A percentile compares a stretch with the other conserved stretches of the same genome.
phyloP scores from a whole-genome alignment of 2,797 vertebrate genomes.

The Danio kyathit region DNA sequence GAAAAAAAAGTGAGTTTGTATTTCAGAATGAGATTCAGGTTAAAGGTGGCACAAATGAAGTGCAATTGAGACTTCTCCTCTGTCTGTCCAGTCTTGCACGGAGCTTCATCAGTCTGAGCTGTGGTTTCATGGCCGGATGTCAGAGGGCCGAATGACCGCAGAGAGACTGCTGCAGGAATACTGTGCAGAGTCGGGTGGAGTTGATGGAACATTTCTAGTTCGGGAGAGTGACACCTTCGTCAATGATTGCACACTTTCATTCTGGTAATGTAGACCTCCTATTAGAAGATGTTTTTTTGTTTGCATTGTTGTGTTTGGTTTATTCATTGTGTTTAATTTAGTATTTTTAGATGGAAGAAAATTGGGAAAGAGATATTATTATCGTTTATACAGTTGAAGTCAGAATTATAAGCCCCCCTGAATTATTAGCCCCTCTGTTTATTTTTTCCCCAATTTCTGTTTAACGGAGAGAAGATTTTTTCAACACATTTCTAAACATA shows the following conservation, averaged over 20 bases:
- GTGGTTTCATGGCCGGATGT: conserved; percentile 93
- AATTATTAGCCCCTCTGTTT: too few relatives aligned
- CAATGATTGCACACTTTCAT: conserved; percentile 90
- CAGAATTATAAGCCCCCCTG: too few relatives aligned
- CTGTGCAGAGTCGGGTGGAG: conserved; percentile 86
- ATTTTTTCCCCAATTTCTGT: too few relatives aligned
- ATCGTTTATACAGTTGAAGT: too few relatives aligned
- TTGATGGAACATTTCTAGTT: conserved; percentile 93
- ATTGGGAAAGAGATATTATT: too few relatives aligned
- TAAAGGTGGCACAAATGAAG: neutral
- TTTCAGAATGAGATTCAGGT: neutral
- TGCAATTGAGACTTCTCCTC: neutral
- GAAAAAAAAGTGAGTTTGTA: conserved; percentile 76
- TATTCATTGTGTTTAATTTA: neutral
- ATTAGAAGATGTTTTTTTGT: neutral
- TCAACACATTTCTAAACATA: too few relatives aligned
- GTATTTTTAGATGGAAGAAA: neutral
- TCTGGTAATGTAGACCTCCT: conserved; percentile 83
- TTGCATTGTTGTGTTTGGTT: neutral
- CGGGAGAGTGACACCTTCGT: conserved; percentile 88
- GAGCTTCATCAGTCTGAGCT: conserved; percentile 87
- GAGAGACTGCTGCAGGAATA: conserved; percentile 91
- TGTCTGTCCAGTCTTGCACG: conserved; percentile 59
- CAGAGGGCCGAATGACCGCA: conserved; percentile 85
- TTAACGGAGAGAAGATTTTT: too few relatives aligned